phyloP scores from a whole-genome alignment of 2,797 vertebrate species.

The Manis pentadactyla region DNA sequence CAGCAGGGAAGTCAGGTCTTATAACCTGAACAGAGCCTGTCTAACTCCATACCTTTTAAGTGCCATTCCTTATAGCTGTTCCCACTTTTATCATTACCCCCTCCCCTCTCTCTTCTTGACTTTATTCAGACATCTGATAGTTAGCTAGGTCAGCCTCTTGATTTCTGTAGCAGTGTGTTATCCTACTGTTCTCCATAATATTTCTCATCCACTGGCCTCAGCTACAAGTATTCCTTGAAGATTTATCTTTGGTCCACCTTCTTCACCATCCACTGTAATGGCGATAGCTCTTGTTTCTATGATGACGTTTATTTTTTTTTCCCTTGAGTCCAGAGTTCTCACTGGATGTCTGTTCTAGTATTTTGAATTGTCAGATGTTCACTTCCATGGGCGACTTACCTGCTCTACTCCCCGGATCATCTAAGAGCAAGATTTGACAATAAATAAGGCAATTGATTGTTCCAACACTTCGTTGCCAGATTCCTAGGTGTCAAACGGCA shows the following conservation, averaged over 20 bases:
- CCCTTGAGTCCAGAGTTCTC: neutral
- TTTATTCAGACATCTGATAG: neutral
- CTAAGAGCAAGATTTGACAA: neutral
- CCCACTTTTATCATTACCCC: neutral
- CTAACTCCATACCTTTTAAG: neutral
- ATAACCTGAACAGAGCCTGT: neutral
- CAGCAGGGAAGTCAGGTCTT: neutral
- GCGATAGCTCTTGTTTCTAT: neutral
- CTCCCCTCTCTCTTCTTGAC: neutral
- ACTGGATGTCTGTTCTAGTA: neutral
- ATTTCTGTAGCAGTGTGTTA: neutral
- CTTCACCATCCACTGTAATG: neutral
- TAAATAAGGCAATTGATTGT: neutral
- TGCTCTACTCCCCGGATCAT: neutral
- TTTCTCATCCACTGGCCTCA: neutral
- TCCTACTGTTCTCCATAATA: neutral
- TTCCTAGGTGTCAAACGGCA: neutral
- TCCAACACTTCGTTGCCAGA: neutral
- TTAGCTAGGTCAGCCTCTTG: neutral
- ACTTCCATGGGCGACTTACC: neutral
- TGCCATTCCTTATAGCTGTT: fast-evolving
- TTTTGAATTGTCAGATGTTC: neutral
- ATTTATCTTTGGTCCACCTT: neutral
- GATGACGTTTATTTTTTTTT: neutral
- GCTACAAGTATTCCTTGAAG: neutral